These are phyloP conservation scores for Acromyrmex echinatior DNA, from an alignment of 1,140 invertebrate genomes.

Conservation along the genomic window DNA sequence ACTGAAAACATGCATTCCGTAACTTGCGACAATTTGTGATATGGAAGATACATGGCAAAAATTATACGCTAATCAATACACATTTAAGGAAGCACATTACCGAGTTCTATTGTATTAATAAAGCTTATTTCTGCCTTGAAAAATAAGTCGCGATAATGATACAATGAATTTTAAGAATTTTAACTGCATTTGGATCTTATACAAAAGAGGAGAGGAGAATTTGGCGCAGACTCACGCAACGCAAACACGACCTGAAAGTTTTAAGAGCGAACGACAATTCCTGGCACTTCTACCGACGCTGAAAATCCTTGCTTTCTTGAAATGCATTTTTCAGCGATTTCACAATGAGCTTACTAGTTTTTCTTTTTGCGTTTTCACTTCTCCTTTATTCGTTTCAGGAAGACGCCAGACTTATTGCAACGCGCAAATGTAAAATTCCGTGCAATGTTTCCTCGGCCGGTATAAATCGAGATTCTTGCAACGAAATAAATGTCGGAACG, in stretches of 20 bases:
- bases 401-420: conserved; percentile 44
- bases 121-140: background rate
- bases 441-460: conserved; percentile 22
- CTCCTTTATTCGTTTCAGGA: conserved; percentile 51
- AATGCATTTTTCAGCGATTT: conserved; percentile 63
- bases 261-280: conserved; percentile 60
- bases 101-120: background rate
- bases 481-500: conserved; percentile 43
- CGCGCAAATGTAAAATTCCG: conserved; percentile 46
- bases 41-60: conserved; percentile 11
- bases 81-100: background rate
- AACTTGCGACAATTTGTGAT: conserved; percentile 32
- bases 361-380: conserved; percentile 52
- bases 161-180: conserved; percentile 27
- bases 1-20: conserved; percentile 6
- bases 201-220: conserved; percentile 3
- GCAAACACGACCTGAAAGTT: conserved; percentile 63
- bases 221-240: conserved; percentile 42
- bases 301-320: conserved; percentile 61
- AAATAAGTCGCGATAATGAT: conserved; percentile 21
- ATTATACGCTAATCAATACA: conserved; percentile 54
- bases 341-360: conserved; percentile 55
- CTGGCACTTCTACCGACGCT: conserved; percentile 54
- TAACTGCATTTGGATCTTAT: conserved; percentile 21
- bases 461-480: conserved; percentile 26